Evolutionary conservation across 2,888 invertebrate species (phyloP), one percentile per base, ranked within the genome.

Genomic region (Pristionchus entomophagus): DNA sequence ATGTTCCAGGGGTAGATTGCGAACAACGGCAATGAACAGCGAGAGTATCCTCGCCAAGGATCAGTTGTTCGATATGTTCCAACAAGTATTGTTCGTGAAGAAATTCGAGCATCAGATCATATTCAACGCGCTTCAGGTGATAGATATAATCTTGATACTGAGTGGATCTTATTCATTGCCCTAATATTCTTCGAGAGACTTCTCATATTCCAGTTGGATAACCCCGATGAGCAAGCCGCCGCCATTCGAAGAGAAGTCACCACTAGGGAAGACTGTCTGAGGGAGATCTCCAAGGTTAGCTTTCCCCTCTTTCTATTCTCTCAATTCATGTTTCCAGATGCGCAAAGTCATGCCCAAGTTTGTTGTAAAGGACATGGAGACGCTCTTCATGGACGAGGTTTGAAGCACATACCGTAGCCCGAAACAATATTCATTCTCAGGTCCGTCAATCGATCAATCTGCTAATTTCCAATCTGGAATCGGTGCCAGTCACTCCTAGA

Each of bases 301-400:
- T 10, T 6, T 4, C 5, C 35, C 19, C 38, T 19, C 19, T 1
- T 38, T n/a, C 2, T 35, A 14, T 2, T 69, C 5, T 32, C 17
- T 45, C 4, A 35, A 32, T 6, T n/a, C n/a, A 12, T 14, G 0
- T 17, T 51, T 89, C 80, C 85, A 97, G 97, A 97, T 98, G 94
- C 96, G 97, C 92, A 97, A 97, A 95, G 95, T 98, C 93, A 97
- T 98, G 97, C 99, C 99, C 91, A 98, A 97, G 95, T 99, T 99
- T 95, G 98, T 99, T 89, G 96, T 99, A 92, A 99, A 99, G 95
- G 99, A 99, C 95, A 99, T 99, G 99, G 99, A 99, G 95, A 97
- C 97, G 85, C 96, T 99, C 93, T 99, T 98, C 95, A 96, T 99
- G 93, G 99, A 99, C 95, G 99, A 99, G 95, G 89, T 88, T 14